Percentiles rank a stretch among this genome's conserved stretches.
Conservation (phyloP, 1,140 invertebrate genomes). For the Euglossa dilemma region DNA sequence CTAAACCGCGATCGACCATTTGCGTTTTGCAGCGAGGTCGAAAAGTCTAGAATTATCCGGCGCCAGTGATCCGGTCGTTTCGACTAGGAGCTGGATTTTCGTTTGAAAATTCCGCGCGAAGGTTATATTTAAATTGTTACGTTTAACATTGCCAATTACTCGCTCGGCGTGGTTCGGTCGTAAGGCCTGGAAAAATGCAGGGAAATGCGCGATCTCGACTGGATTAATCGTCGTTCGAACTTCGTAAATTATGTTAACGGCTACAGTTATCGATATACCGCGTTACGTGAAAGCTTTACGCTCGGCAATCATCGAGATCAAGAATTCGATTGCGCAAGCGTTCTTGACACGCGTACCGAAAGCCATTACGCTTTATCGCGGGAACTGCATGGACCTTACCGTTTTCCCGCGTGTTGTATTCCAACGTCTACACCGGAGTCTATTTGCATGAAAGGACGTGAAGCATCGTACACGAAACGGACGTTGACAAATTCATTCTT, state of each 20-base stretch:
- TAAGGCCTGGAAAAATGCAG: too few relatives aligned
- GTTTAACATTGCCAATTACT: not conserved
- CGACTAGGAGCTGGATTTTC: not conserved
- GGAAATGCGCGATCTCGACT: not conserved
- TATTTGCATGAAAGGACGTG: slow-evolving; percentile 16
- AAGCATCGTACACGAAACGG: not conserved
- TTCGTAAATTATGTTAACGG: slow-evolving; percentile 4
- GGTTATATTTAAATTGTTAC: not conserved
- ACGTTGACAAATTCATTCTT: slow-evolving; percentile 53
- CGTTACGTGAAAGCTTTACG: slow-evolving; percentile 19
- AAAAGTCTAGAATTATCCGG: not conserved
- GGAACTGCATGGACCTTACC: not conserved
- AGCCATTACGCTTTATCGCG: not conserved
- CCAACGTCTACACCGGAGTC: not conserved
- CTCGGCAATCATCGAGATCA: slow-evolving; percentile 28
- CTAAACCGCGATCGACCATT: too few relatives aligned
- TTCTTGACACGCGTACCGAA: slow-evolving; percentile 25
- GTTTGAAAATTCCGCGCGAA: too few relatives aligned
- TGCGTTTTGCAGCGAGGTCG: too few relatives aligned
- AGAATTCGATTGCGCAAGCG: slow-evolving; percentile 12
- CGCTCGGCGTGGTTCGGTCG: not conserved
- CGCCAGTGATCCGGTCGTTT: not conserved
- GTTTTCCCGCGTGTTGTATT: slow-evolving; percentile 11
- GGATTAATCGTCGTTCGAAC: not conserved
- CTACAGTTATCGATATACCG: not conserved